Evolutionary conservation across 2,113 vertebrate species (phyloP), one percentile per base, ranked within the genome.

Genomic region (Petroica traversi): DNA sequence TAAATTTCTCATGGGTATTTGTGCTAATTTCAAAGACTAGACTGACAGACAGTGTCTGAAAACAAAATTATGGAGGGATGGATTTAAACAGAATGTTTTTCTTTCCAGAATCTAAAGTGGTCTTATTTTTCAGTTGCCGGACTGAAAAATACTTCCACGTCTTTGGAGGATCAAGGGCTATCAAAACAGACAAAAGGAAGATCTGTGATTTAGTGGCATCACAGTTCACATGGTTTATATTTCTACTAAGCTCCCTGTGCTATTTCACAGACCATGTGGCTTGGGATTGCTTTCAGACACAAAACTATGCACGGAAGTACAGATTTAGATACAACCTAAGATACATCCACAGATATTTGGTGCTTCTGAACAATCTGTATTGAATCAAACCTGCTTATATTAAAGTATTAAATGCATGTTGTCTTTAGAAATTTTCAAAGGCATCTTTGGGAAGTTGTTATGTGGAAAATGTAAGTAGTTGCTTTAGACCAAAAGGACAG

Each of bases 401-500:
- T 98, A 97, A 98, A 97, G 97, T 96, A 97, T 98, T 97, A 97
- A 96, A 95, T 92, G 96, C 95, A 95, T 97, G 97, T 97, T 98
- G 86, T 96, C 95, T 96, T 98, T 96, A 93, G 96, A 97, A 96
- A 92, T 97, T 97, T 98, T 98, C 95, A 98, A 98, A 98, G 97
- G 95, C 88, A 97, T 97, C 95, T 92, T 97, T 96, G 95, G 97
- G 97, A 98, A 98, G 95, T 97, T 97, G 96, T 98, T 97, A 95
- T 92, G 92, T 95, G 96, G 94, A 97, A 97, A 98, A 98, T 95
- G 86, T 93, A 96, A 96, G 97, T 95, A 98, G 96, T 91, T 94
- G 95, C 95, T 96, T 96, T 91, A 97, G 88, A 95, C 89, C 36
- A 59, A 96, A 95, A 96, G 91, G 95, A 97, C 96, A 92, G 78